Evolutionary conservation across 2,888 invertebrate species (phyloP), one percentile per base, ranked within the genome.

Genomic region (Lepidocyrtinus sp.): DNA sequence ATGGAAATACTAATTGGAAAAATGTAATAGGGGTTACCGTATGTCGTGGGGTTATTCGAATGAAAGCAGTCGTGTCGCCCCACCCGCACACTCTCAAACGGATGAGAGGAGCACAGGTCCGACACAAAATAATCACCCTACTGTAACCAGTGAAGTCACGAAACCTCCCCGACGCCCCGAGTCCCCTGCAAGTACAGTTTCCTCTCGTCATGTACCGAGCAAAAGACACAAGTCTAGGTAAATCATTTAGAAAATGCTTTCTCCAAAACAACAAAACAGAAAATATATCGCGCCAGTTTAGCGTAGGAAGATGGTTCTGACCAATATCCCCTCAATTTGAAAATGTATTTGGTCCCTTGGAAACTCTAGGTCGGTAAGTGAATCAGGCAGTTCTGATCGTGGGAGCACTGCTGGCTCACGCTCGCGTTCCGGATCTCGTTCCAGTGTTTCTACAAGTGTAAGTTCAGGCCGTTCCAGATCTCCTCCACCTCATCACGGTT

Each of bases 381-480:
- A 86, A 59, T 86, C 86, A 64, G 87, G 87, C 26, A 86, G 86
- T 83, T 87, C 88, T 62, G 88, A 88, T 84, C 87, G 88, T 55
- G 88, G 88, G 75, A 89, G 89, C 84, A 89, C 89, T 87, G 87
- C 72, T 26, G 86, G 88, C 65, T 88, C 89, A 59, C 86, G 88
- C 75, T 89, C 89, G 73, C 88, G 87, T 70, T 88, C 88, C 84
- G 88, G 88, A 86, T 88, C 88, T 77, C 87, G 88, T 84, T 88
- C 87, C 89, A 92, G 90, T 88, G 91, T 90, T 77, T 85, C 89
- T 92, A 90, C 90, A 91, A 91, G 89, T 92, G 91, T 89, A 90
- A 88, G 90, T 90, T 90, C 89, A 90, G 90, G 89, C 88, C 89
- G 88, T 68, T 86, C 85, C 75, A 84, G 86, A 86, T 86, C 86